Evolutionary conservation across 2,113 vertebrate species (phyloP), one percentile per base, ranked within the genome.

Genomic region (Pteruthius melanotis): DNA sequence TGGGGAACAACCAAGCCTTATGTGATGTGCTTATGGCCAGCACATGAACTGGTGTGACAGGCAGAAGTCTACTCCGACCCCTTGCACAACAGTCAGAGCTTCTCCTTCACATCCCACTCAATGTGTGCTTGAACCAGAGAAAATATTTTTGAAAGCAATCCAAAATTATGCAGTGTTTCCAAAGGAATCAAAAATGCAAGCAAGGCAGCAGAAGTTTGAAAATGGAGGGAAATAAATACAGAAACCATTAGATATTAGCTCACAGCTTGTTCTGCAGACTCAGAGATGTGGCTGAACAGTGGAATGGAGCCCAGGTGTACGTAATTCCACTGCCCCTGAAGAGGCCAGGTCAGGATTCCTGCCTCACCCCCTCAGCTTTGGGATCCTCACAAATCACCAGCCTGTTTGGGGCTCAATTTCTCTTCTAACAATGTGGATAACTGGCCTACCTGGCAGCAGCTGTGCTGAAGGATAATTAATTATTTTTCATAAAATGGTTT

Each of bases 21-120:
- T 26, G 26, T 13, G 52, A 39, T 4, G 33, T 59, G 39, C 66
- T 72, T 33, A 33, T 60, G 72, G 64, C 6, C 80, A 89, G 44
- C 39, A 52, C 49, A 89, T 50, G 52, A 72, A 78, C 78, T 14
- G 31, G 11, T 42, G 35, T 22, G 65, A 66, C 44, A 80, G 83
- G 53, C 78, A 87, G 42, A 23, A 81, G 7, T 64, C 61, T 87
- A 20, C 60, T 50, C 78, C 79, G 78, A 90, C 47, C 69, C 66
- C 18, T 19, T 64, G 52, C 61, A 94, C 49, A 85, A 64, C 61
- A 85, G 33, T 35, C 57, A 86, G 65, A 88, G 75, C 85, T 85
- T 88, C 89, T 93, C 83, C 84, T 78, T 66, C 82, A 78, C 83
- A 75, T 57, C 83, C 82, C 37, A 91, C 87, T 72, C 77, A 91